phyloP scores from a whole-genome alignment of 2,888 invertebrate genomes.

The Branchipolynoe longqiensis region DNA sequence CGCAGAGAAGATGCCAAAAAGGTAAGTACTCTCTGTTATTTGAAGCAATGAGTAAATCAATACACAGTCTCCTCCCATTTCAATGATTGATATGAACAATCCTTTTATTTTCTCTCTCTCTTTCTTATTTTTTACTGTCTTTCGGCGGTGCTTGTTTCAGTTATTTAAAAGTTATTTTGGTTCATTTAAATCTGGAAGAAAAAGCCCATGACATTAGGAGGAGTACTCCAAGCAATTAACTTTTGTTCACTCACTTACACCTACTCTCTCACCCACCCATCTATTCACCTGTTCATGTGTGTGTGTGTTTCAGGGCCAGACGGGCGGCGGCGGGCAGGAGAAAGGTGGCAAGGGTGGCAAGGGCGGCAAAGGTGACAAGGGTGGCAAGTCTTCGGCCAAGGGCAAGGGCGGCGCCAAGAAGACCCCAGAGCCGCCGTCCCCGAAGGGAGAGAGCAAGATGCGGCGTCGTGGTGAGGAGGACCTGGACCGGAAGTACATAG shows the following conservation, averaged over 20 bases:
- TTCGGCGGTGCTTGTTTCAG: no score
- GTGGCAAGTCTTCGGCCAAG: constrained; percentile 74
- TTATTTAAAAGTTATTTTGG: no score
- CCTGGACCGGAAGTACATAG: constrained; percentile 79
- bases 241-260: no score
- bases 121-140: not conserved
- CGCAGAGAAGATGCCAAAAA: constrained; percentile 77
- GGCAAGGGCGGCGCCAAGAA: constrained; percentile 80
- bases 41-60: not conserved
- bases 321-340: constrained; percentile 23
- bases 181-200: no score
- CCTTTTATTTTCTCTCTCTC: no score
- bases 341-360: constrained; percentile 68
- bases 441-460: constrained; percentile 80
- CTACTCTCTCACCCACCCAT: no score
- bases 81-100: not conserved
- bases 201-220: no score
- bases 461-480: constrained; percentile 81
- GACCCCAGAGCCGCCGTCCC: constrained; percentile 78
- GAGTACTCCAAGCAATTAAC: no score
- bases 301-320: not conserved
- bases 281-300: no score
- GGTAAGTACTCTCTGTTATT: constrained; percentile 68
- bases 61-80: not conserved
- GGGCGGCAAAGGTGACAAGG: constrained; percentile 72